Percentiles rank a stretch among this genome's conserved stretches.
Evolutionary conservation across 2,113 vertebrate species (phyloP).

Genomic region (Peromyscus leucopus): DNA sequence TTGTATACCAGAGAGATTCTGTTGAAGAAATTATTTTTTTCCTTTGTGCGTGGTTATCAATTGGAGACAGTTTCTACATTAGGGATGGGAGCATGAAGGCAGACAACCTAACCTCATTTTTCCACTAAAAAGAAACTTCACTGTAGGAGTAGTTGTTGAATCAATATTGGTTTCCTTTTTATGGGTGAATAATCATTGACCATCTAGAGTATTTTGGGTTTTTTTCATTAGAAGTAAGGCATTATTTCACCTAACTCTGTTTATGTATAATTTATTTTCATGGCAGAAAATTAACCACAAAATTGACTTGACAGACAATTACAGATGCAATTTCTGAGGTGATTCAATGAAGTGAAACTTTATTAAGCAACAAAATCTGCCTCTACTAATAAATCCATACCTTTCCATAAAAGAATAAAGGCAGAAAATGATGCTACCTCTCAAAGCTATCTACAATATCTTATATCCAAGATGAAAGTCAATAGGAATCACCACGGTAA

Average conservation of each 20-base stretch:
- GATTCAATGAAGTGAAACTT: slow-evolving; percentile 39
- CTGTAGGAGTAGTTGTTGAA: slow-evolving; percentile 3
- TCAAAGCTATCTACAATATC: background rate
- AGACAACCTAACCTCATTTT: slow-evolving; percentile 5
- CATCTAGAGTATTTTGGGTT: slow-evolving; percentile 6
- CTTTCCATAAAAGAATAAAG: slow-evolving; percentile 6
- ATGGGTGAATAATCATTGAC: slow-evolving; percentile 39
- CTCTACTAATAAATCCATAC: slow-evolving; percentile 44
- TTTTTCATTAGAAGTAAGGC: slow-evolving; percentile 25
- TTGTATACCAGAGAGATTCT: background rate
- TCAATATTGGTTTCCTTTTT: slow-evolving; percentile 39
- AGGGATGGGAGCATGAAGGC: background rate
- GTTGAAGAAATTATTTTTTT: background rate
- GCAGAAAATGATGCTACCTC: background rate
- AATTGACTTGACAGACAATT: slow-evolving; percentile 53
- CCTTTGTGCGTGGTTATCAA: background rate
- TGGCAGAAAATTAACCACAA: slow-evolving; percentile 47
- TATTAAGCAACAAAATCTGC: background rate
- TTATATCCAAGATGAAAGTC: background rate
- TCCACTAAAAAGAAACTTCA: slow-evolving; percentile 54
- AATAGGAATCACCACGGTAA: background rate
- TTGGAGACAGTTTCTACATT: background rate
- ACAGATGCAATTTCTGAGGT: slow-evolving; percentile 6
- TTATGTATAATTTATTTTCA: slow-evolving; percentile 45
- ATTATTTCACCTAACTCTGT: slow-evolving; percentile 46